phyloP scores from a whole-genome alignment of 2,888 invertebrate species.

The Plagiodera versicolora region DNA sequence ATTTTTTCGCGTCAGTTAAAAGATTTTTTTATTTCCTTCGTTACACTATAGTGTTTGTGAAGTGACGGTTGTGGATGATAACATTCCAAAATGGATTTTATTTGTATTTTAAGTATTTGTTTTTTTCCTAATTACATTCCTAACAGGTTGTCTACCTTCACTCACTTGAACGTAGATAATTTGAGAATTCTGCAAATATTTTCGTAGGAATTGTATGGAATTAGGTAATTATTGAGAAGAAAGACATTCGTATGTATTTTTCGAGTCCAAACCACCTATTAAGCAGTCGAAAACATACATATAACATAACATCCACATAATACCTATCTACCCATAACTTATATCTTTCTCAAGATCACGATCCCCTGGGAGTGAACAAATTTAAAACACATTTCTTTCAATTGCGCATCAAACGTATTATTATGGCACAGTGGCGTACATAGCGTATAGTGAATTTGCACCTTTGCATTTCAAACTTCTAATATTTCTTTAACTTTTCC shows the following conservation, averaged over 20 bases:
- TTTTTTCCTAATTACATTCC: background rate
- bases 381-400: slow-evolving; percentile 28
- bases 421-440: slow-evolving; percentile 16
- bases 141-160: background rate
- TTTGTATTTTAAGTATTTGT: too few species aligned
- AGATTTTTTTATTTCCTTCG: too few species aligned
- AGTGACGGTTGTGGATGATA: too few species aligned
- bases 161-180: background rate
- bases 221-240: slow-evolving; percentile 14
- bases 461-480: too few species aligned
- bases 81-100: too few species aligned
- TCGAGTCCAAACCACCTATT: slow-evolving; percentile 9
- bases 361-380: slow-evolving; percentile 31
- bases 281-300: slow-evolving; percentile 4
- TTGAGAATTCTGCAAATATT: slow-evolving; percentile 6
- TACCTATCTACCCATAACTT: slow-evolving; percentile 13
- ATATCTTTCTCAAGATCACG: slow-evolving; percentile 28
- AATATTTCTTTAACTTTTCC: too few species aligned
- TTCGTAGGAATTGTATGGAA: slow-evolving; percentile 13
- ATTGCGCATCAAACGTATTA: slow-evolving; percentile 24
- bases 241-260: slow-evolving; percentile 15
- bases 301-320: slow-evolving; percentile 10
- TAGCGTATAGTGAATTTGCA: background rate
- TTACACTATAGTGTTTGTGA: too few species aligned
- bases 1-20: too few species aligned